Conservation (phyloP, 2,888 invertebrate genomes). For the Nyleta sp. region DNA sequence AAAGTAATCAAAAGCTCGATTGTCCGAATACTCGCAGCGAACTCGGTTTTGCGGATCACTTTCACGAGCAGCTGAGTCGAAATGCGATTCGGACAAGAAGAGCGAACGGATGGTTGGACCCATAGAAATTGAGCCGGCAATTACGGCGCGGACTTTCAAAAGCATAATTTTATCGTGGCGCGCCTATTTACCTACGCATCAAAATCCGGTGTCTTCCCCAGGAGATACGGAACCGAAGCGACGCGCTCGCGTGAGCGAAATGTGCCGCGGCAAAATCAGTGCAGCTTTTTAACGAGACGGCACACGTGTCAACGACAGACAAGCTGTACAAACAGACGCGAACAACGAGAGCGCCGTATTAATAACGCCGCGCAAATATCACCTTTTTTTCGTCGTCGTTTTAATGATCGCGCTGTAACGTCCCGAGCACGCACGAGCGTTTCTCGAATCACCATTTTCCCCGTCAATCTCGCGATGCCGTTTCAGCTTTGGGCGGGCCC, state of each 20-base stretch:
- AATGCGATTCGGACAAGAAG: conserved; percentile 42
- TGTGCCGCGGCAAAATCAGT: conserved; percentile 45
- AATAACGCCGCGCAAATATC: conserved; percentile 55
- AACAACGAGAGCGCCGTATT: conserved; percentile 42
- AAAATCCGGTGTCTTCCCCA: conserved; percentile 46
- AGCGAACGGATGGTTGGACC: conserved; percentile 45
- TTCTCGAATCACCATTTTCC: neutral
- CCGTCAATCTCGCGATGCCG: neutral
- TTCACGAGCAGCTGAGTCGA: conserved; percentile 58
- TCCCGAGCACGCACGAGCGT: conserved; percentile 33
- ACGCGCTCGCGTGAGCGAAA: conserved; percentile 24
- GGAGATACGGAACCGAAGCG: neutral
- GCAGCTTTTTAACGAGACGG: conserved; percentile 52
- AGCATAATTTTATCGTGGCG: conserved; percentile 26
- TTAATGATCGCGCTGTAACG: conserved; percentile 41
- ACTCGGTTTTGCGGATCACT: conserved; percentile 44
- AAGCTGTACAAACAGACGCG: conserved; percentile 57
- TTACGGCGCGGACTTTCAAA: conserved; percentile 26
- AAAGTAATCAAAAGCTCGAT: conserved; percentile 29
- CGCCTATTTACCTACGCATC: conserved; percentile 48
- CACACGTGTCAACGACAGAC: conserved; percentile 64
- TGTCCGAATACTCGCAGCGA: conserved; percentile 16
- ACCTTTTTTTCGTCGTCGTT: conserved; percentile 40
- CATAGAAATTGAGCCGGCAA: conserved; percentile 39
- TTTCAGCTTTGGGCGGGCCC: too few species aligned